Evolutionary conservation across 2,113 vertebrate species (phyloP).

Genomic region (rat (Rattus norvegicus)): DNA sequence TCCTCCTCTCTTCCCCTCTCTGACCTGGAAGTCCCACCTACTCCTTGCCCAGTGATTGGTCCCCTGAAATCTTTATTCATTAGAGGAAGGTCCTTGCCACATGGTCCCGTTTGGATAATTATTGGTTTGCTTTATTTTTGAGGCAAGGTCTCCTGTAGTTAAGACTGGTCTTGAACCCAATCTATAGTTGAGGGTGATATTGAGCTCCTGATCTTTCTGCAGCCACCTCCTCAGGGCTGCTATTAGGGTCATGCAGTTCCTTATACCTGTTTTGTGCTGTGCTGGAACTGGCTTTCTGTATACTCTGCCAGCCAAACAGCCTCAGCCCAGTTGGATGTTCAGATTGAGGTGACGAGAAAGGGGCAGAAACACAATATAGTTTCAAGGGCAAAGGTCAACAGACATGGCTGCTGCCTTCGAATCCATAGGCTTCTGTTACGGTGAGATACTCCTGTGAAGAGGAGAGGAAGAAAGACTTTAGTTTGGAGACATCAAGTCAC

Average conservation of each 20-base stretch:
- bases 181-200: background rate
- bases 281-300: background rate
- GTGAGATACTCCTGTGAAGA: background rate
- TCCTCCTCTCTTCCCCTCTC: too few species aligned
- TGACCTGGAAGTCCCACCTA: too few species aligned
- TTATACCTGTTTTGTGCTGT: background rate
- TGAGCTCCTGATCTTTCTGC: background rate
- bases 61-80: too few species aligned
- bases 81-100: too few species aligned
- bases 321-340: background rate
- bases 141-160: background rate
- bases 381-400: background rate
- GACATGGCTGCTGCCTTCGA: background rate
- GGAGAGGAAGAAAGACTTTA: rapidly evolving
- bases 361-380: background rate
- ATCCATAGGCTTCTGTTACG: background rate
- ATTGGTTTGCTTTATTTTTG: background rate
- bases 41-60: too few species aligned
- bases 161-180: background rate
- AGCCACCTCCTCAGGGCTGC: background rate
- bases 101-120: too few species aligned
- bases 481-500: background rate
- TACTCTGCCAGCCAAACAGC: background rate
- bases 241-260: background rate
- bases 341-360: background rate